Evolutionary conservation across 2,113 vertebrate genomes (phyloP).

Genomic region (Forbesichthys agassizii): DNA sequence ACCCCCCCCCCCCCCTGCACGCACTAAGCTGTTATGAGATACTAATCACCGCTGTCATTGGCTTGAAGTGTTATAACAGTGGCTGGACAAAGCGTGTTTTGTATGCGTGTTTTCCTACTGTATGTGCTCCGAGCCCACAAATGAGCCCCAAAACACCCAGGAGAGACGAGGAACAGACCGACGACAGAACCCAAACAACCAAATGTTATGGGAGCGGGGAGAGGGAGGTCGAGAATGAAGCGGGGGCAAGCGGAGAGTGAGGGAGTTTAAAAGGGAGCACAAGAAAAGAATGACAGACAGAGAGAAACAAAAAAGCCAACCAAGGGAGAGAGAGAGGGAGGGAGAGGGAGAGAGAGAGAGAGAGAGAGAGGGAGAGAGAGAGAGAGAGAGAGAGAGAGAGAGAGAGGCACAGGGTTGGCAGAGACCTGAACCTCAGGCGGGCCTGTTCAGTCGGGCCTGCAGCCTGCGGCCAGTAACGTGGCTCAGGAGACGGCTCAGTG

Average conservation of each 20-base stretch:
- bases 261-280: constrained; percentile 1
- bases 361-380: constrained; percentile 24
- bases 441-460: constrained; percentile 35
- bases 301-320: constrained; percentile 1
- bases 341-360: constrained; percentile 5
- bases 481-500: constrained; percentile 34
- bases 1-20: constrained; percentile 33
- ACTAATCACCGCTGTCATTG: constrained; percentile 57
- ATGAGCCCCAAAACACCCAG: constrained; percentile 59
- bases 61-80: constrained; percentile 36
- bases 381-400: constrained; percentile 45
- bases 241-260: constrained; percentile 12
- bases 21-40: constrained; percentile 53
- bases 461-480: constrained; percentile 38
- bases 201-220: constrained; percentile 42
- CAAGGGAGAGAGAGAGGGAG: constrained; percentile 9
- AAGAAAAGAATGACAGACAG: neutral
- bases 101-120: constrained; percentile 17
- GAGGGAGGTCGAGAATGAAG: constrained; percentile 1
- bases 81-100: constrained; percentile 35
- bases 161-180: constrained; percentile 58
- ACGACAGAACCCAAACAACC: constrained; percentile 59
- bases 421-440: constrained; percentile 36
- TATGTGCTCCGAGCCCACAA: constrained; percentile 55
- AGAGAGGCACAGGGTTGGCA: constrained; percentile 56